Percentiles rank a stretch among this genome's conserved stretches.
Conservation (phyloP, 2,888 invertebrate species). For the Tenthredo amoena region DNA sequence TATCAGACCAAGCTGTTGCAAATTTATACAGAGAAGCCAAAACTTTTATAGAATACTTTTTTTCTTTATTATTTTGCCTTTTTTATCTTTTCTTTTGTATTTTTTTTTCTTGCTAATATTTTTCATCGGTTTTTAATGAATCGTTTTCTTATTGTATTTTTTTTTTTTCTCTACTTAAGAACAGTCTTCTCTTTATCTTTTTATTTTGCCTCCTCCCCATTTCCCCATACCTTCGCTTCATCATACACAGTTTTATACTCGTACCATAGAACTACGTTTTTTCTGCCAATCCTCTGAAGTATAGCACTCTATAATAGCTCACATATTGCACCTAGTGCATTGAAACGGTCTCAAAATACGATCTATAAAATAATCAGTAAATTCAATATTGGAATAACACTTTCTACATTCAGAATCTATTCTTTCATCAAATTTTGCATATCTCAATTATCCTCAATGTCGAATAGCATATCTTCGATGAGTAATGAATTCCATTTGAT, state of each 20-base stretch:
- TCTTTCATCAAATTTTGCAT: neutral
- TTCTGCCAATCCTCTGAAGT: neutral
- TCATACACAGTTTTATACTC: constrained; percentile 23
- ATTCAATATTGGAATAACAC: neutral
- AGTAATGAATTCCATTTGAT: neutral
- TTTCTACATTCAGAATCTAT: neutral
- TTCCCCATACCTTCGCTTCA: constrained; percentile 25
- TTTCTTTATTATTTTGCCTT: constrained; percentile 58
- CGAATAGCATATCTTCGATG: neutral
- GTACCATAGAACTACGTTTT: neutral
- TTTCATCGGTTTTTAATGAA: constrained; percentile 12
- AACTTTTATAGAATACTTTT: constrained; percentile 57
- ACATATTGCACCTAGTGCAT: neutral
- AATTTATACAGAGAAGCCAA: constrained; percentile 36
- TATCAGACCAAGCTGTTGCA: constrained; percentile 38
- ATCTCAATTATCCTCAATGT: neutral
- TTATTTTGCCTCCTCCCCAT: neutral
- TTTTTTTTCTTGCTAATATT: constrained; percentile 14
- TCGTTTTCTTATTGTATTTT: constrained; percentile 31
- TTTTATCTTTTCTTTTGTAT: constrained; percentile 38
- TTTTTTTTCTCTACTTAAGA: neutral
- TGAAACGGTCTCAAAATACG: neutral
- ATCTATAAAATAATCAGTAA: neutral
- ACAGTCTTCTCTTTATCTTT: neutral
- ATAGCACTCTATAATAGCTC: neutral